Base-by-base conservation (phyloP, 2,113 vertebrate species). In the Calyptommatus sinebrachiatus region DNA sequence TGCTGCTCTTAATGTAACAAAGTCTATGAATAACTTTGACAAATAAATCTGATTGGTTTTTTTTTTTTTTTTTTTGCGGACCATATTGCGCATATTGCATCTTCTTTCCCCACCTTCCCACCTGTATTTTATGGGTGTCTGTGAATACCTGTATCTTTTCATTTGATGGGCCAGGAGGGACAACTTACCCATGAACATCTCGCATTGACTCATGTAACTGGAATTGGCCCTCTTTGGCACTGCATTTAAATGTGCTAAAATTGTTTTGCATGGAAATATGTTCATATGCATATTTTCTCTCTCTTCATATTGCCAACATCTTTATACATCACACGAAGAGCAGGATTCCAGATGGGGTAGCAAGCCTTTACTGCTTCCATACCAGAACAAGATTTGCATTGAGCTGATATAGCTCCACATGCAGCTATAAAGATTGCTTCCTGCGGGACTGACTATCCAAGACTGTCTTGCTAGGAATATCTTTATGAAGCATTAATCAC, bases 1-100 rank as follows among this genome's bases (percentile, higher is more conserved):
- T 73, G 3, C 11, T 2, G 1, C n/a, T 80, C 71, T 66, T 62
- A 77, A 81, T 82, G 5, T 50, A 60, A 82, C 69, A 73, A 81
- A 84, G 70, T 35, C 76, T 83, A 5, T 1, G 29, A 35, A 0
- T 68, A n/a, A 21, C 76, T 80, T 79, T 62, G 26, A 73, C 68
- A 81, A 28, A 1, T 0, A 4, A 46, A 28, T 79, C 71, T 75
- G 57, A 69, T 75, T 4, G 35, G 62, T 71, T 83, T 73, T n/a
- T n/a, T n/a, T n/a, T n/a, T n/a, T n/a, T n/a, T n/a, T n/a, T n/a
- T n/a, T 78, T 57, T 83, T 41, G 10, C 50, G 65, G 66, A 53
- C n/a, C 29, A 63, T 75, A 83, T 75, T 83, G 63, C 57, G 21
- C 48, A 26, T 67, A 77, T 26, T 31, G 10, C 57, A 26, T n/a